Evolutionary conservation across 2,888 invertebrate genomes (phyloP), one percentile per base, ranked within the genome.

Genomic region (Strigamia crassipes): DNA sequence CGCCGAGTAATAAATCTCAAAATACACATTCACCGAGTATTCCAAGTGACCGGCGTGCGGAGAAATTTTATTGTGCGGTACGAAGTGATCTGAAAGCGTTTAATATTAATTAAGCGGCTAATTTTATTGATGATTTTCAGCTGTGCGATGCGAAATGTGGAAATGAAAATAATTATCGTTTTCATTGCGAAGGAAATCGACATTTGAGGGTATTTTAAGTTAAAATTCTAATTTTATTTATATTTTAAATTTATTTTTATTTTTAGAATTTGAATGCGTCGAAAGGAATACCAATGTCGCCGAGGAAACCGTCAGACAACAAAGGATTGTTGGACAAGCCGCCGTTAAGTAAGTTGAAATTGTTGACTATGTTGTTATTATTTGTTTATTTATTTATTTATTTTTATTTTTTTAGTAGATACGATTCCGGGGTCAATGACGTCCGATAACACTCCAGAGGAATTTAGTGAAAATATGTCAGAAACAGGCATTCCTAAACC

Each of bases 401-500:
- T 42, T 42, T 13, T 15, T 42, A 10, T 42, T 42, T 46, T n/a
- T 46, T 15, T 15, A 46, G n/a, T n/a, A 46, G 46, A 46, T 46
- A 15, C n/a, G 15, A 18, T 61, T 61, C 23, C 61, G 18, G 12
- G 12, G 9, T 56, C n/a, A 56, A 56, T 15, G 1, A 13, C 42
- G 13, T 13, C 42, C 12, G 46, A 46, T n/a, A 46, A 46, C 46
- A 46, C 46, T 46, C 46, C 61, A 61, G 61, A 61, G 18, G 21
- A 61, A 61, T 61, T 23, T 61, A 61, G 1, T 61, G 18, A 18
- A 61, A 23, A 23, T 21, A 12, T 23, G 23, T 12, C 8, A 23
- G 61, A 61, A 18, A 61, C 21, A 18, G 61, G 61, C 61, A 61
- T 61, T 61, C 61, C 61, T 61, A 61, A 61, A 23, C 61, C 18